Percentiles rank a stretch among this genome's conserved stretches.
phyloP scores from a whole-genome alignment of 2,888 invertebrate genomes.

The Formica aserva region DNA sequence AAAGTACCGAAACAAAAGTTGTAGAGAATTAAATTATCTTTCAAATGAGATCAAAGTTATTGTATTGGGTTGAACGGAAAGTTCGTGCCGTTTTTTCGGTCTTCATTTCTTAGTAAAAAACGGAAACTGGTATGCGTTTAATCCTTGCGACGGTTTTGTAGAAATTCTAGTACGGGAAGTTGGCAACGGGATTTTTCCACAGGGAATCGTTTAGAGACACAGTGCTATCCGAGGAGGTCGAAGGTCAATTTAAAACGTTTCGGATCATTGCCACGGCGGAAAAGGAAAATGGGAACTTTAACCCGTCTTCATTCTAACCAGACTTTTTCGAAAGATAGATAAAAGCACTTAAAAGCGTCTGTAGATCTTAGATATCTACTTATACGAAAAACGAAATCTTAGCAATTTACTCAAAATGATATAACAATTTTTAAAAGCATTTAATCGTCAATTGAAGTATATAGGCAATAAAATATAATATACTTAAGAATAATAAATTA shows the following conservation, averaged over 20 bases:
- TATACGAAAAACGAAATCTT: background rate
- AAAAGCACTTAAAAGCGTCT: background rate
- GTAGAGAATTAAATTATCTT: no score
- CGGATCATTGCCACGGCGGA: constrained; percentile 45
- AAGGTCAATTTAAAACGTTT: constrained; percentile 54
- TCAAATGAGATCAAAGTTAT: no score
- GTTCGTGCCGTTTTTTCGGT: no score
- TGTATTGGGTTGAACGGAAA: no score
- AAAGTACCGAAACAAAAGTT: no score
- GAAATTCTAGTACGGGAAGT: constrained; percentile 61
- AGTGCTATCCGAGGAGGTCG: constrained; percentile 52
- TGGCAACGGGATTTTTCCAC: constrained; percentile 54
- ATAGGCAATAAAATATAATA: background rate
- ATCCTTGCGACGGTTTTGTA: constrained; percentile 73
- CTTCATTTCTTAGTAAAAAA: no score
- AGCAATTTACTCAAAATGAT: background rate
- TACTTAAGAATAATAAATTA: background rate
- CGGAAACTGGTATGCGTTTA: constrained; percentile 61
- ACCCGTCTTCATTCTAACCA: constrained; percentile 4
- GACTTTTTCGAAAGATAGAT: constrained; percentile 8
- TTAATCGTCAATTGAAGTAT: background rate
- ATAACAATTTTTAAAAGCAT: background rate
- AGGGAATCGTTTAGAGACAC: constrained; percentile 57
- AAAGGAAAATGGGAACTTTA: constrained; percentile 49
- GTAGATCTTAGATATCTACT: background rate